These are phyloP conservation scores for Sebastes vulpes DNA, from an alignment of 2,797 vertebrate species.

Conservation along the genomic window DNA sequence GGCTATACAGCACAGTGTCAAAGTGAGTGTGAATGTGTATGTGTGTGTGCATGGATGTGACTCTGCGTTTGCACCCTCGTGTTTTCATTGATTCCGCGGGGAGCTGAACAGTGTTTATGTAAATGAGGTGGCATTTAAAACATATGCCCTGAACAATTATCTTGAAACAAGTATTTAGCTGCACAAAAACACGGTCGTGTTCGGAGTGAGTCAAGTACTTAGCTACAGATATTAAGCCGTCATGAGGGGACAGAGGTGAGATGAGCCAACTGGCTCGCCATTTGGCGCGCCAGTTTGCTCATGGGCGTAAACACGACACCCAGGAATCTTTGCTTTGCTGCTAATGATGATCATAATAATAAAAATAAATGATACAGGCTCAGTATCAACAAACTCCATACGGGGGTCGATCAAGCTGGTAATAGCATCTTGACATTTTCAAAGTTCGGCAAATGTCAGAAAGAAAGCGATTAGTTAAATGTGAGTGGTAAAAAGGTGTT, in stretches of 20 bases:
- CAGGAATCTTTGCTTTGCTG: slow-evolving; percentile 19
- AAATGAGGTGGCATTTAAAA: slow-evolving; percentile 80
- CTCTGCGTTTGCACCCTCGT: slow-evolving; percentile 23
- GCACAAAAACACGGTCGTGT: slow-evolving; percentile 48
- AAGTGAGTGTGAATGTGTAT: slow-evolving; percentile 42
- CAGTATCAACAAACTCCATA: slow-evolving; percentile 23
- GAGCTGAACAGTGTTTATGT: slow-evolving; percentile 80
- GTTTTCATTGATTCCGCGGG: slow-evolving; percentile 69
- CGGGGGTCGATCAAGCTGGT: slow-evolving; percentile 16
- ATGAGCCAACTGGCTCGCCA: slow-evolving; percentile 57
- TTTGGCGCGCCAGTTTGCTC: slow-evolving; percentile 52
- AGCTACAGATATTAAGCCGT: slow-evolving; percentile 52
- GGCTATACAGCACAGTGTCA: slow-evolving; percentile 49
- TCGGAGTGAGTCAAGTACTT: slow-evolving; percentile 43
- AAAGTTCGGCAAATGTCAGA: slow-evolving; percentile 42
- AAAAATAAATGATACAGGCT: slow-evolving; percentile 2
- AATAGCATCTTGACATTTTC: slow-evolving; percentile 44
- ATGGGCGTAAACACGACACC: slow-evolving; percentile 12
- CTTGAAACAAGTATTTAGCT: slow-evolving; percentile 72
- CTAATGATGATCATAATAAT: slow-evolving; percentile 50
- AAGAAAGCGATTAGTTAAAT: slow-evolving; percentile 29
- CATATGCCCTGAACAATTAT: slow-evolving; percentile 77
- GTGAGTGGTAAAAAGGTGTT: slow-evolving; percentile 15
- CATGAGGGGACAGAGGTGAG: slow-evolving; percentile 53
- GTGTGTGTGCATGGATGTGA: slow-evolving; percentile 1